phyloP scores from a whole-genome alignment of 53 echinoderm and acorn worm genomes.

The Holothuria scabra region DNA sequence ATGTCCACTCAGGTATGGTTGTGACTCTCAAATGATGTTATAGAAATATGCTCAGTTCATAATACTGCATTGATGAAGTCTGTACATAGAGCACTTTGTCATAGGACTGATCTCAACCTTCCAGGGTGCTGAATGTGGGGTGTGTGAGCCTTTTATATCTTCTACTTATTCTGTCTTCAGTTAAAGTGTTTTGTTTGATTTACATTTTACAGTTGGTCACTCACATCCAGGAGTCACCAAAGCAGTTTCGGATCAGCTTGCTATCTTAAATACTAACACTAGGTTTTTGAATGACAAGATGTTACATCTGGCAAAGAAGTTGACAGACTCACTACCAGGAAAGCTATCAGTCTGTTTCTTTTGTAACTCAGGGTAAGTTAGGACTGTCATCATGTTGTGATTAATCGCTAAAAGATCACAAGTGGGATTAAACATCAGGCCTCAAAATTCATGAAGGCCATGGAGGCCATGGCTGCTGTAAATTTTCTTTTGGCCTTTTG shows the following conservation, averaged over 20 bases:
- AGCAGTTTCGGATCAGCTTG: constrained; percentile 87
- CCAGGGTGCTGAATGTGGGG: not conserved
- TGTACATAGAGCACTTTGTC: not conserved
- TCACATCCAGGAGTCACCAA: constrained; percentile 82
- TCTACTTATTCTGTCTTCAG: not conserved
- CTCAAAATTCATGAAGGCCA: too few relatives aligned
- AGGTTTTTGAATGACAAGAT: constrained; percentile 91
- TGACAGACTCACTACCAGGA: constrained; percentile 81
- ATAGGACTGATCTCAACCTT: not conserved
- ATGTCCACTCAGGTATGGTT: too few relatives aligned
- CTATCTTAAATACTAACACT: constrained; percentile 85
- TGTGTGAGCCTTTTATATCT: not conserved
- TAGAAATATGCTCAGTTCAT: too few relatives aligned
- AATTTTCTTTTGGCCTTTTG: too few relatives aligned
- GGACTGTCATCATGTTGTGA: too few relatives aligned
- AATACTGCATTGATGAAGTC: too few relatives aligned
- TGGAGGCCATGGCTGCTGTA: too few relatives aligned
- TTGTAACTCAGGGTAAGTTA: constrained; percentile 89
- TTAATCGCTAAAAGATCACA: too few relatives aligned
- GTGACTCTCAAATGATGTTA: too few relatives aligned
- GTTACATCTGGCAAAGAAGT: constrained; percentile 79
- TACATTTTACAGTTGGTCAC: constrained; percentile 76
- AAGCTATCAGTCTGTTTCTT: constrained; percentile 83
- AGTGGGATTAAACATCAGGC: too few relatives aligned
- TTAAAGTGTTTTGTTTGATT: not conserved